Conservation (phyloP, 2,888 invertebrate species). For the Drosophila testacea region DNA sequence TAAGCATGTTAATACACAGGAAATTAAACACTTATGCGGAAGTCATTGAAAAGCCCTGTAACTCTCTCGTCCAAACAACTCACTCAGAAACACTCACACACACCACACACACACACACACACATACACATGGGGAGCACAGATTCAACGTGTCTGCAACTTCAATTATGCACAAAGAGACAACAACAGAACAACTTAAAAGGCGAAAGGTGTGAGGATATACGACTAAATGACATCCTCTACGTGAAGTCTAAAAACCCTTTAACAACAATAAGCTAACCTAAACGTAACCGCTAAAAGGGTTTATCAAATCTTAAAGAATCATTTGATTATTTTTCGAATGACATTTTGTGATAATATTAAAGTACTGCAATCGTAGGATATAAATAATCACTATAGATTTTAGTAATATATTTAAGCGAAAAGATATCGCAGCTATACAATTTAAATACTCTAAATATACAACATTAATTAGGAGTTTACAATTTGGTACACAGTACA, state of each 20-base stretch:
- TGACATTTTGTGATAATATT: too few species aligned
- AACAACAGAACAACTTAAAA: slow-evolving; percentile 42
- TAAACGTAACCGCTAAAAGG: neutral
- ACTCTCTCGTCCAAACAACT: slow-evolving; percentile 17
- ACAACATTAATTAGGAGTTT: too few species aligned
- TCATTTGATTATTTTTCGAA: too few species aligned
- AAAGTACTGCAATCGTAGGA: too few species aligned
- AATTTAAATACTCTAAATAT: too few species aligned
- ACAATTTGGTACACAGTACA: too few species aligned
- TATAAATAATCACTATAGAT: too few species aligned
- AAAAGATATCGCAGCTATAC: too few species aligned
- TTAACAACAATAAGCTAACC: neutral
- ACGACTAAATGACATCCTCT: slow-evolving; percentile 28
- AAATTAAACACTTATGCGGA: slow-evolving; percentile 80
- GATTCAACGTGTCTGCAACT: slow-evolving; percentile 69
- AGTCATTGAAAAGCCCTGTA: slow-evolving; percentile 71
- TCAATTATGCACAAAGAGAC: slow-evolving; percentile 67
- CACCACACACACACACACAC: slow-evolving; percentile 30
- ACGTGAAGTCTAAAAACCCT: neutral
- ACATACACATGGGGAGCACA: slow-evolving; percentile 22
- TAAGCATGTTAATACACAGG: slow-evolving; percentile 77
- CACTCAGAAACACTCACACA: slow-evolving; percentile 19
- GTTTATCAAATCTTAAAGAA: neutral
- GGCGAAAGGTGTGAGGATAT: neutral
- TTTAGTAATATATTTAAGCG: too few species aligned